These are phyloP conservation scores for Drosophila prosaltans DNA, from an alignment of 1,140 invertebrate species.

Conservation along the genomic window DNA sequence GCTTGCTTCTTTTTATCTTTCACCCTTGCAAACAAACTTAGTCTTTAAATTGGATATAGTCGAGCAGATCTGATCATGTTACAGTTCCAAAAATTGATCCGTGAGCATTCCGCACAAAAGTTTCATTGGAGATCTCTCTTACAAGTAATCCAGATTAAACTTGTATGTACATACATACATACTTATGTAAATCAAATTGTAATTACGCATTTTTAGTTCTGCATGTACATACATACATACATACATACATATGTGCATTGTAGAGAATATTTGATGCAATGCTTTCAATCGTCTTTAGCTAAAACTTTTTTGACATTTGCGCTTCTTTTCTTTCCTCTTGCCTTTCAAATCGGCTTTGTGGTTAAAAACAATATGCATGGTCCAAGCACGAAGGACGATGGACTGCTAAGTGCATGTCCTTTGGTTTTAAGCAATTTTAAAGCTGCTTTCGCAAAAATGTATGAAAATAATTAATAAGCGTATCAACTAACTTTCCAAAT, in stretches of 20 bases:
- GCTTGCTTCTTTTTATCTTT: too few species aligned
- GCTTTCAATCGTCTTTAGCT: background rate
- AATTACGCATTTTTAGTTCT: too few species aligned
- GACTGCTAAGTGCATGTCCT: background rate
- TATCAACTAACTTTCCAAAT: background rate
- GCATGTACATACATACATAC: slow-evolving; percentile 22
- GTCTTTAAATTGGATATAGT: too few species aligned
- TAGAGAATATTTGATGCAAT: background rate
- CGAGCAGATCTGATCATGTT: too few species aligned
- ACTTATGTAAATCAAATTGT: slow-evolving; percentile 10
- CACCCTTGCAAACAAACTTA: too few species aligned
- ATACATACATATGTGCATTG: too few species aligned
- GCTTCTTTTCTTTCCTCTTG: background rate
- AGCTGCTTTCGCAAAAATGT: slow-evolving; percentile 11
- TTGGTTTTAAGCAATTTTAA: slow-evolving; percentile 9
- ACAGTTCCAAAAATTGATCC: too few species aligned
- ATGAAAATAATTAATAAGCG: slow-evolving; percentile 15
- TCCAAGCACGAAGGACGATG: background rate
- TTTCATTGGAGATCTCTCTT: too few species aligned
- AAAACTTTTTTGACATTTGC: background rate
- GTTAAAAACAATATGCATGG: slow-evolving; percentile 1
- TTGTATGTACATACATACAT: background rate
- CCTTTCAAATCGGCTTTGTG: slow-evolving; percentile 10
- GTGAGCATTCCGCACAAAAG: too few species aligned
- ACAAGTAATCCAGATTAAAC: too few species aligned